Percentiles rank a stretch among this genome's conserved stretches.
Conservation (phyloP, 2,888 invertebrate species). For the Pterostichus madidus region DNA sequence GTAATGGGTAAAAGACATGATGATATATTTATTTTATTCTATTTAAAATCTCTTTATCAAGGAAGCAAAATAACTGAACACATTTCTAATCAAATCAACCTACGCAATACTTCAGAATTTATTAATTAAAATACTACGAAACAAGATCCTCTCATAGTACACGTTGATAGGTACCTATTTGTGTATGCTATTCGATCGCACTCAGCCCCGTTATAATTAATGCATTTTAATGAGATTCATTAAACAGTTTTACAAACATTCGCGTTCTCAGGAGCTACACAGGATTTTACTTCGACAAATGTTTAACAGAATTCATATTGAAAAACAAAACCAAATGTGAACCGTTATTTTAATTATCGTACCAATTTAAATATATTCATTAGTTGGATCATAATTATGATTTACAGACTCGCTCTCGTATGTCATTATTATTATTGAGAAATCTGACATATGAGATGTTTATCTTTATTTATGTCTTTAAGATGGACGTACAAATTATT, state of each 20-base stretch:
- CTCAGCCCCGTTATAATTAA: conserved; percentile 44
- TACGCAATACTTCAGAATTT: not conserved
- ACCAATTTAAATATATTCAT: conserved; percentile 16
- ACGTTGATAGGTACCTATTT: not conserved
- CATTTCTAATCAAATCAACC: not conserved
- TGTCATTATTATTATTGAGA: not conserved
- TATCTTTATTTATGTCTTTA: not conserved
- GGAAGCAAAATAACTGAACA: too few species aligned
- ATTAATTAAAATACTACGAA: conserved; percentile 3
- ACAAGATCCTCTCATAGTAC: not conserved
- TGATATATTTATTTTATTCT: too few species aligned
- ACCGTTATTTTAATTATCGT: conserved; percentile 14
- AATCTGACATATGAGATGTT: not conserved
- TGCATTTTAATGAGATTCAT: conserved; percentile 54
- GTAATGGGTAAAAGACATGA: too few species aligned
- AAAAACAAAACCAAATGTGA: not conserved
- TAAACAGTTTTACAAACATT: conserved; percentile 5
- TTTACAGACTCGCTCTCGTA: not conserved
- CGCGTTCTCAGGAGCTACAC: not conserved
- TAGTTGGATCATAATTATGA: conserved; percentile 5
- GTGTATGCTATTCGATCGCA: not conserved
- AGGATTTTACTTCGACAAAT: conserved; percentile 19
- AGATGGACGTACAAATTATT: too few species aligned
- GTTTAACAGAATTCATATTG: conserved; percentile 19
- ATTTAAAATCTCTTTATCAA: too few species aligned